phyloP scores from a whole-genome alignment of 1,140 invertebrate species.

The Augochlora pura region DNA sequence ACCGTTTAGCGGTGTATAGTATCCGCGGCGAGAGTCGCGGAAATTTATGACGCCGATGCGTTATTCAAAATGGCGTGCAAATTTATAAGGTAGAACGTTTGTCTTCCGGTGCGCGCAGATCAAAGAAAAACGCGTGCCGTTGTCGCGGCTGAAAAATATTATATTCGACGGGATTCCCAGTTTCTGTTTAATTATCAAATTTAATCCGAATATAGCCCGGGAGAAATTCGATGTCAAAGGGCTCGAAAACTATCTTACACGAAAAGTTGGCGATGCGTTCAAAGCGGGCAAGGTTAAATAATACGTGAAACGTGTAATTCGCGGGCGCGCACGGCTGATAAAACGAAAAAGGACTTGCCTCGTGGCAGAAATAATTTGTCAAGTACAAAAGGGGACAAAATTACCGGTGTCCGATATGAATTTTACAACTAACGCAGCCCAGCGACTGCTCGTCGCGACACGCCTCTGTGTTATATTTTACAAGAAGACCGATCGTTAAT shows the following conservation, averaged over 20 bases:
- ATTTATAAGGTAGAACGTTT: too few relatives aligned
- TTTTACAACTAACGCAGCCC: conserved; percentile 41
- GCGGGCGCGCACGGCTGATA: conserved; percentile 12
- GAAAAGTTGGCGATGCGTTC: neutral
- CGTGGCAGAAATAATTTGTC: conserved; percentile 42
- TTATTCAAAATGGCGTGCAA: too few relatives aligned
- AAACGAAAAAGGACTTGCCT: conserved; percentile 39
- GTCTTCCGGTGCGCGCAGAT: too few relatives aligned
- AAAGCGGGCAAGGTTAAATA: conserved; percentile 4
- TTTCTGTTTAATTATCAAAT: too few relatives aligned
- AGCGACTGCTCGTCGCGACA: conserved; percentile 30
- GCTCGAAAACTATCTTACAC: neutral
- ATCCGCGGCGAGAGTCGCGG: too few relatives aligned
- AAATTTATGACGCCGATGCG: too few relatives aligned
- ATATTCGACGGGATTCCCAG: neutral
- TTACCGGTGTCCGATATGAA: conserved; percentile 47
- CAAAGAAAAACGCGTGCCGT: too few relatives aligned
- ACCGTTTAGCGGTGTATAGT: too few relatives aligned
- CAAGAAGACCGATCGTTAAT: conserved; percentile 46
- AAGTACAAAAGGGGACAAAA: conserved; percentile 39
- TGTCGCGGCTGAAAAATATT: neutral
- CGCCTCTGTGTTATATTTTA: conserved; percentile 34
- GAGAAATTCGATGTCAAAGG: neutral
- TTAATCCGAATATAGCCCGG: too few relatives aligned
- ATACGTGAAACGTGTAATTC: conserved; percentile 9